phyloP scores from a whole-genome alignment of 2,113 vertebrate genomes.

The Cephalophus harveyi region DNA sequence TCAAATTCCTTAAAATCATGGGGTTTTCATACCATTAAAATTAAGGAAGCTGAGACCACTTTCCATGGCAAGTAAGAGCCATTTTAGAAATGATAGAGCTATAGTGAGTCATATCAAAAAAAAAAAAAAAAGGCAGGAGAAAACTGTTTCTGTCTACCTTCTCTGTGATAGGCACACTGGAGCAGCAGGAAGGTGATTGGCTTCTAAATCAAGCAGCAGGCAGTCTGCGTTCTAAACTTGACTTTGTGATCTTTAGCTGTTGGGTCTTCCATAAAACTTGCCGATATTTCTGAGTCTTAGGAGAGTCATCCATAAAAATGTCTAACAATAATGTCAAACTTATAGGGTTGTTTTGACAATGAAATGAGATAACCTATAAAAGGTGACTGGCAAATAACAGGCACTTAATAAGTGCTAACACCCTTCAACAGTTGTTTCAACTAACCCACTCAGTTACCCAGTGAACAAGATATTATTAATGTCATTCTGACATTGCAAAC shows the following conservation, averaged over 20 bases:
- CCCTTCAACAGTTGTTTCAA: neutral
- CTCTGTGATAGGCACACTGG: neutral
- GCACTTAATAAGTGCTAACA: neutral
- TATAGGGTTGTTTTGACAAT: neutral
- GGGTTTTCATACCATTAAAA: neutral
- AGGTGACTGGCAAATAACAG: neutral
- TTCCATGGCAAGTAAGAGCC: neutral
- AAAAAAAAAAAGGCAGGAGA: neutral
- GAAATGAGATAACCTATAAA: neutral
- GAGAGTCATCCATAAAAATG: neutral
- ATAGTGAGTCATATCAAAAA: neutral
- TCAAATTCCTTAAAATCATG: neutral
- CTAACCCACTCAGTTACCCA: neutral
- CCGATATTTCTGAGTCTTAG: neutral
- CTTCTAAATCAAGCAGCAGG: neutral
- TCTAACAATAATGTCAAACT: neutral
- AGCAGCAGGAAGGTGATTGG: neutral
- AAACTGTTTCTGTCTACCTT: neutral
- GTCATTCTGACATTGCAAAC: neutral
- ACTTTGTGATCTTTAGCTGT: neutral
- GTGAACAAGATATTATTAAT: neutral
- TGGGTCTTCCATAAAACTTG: neutral
- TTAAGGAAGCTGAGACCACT: neutral
- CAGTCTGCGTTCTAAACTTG: neutral
- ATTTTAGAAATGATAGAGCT: neutral